Percentiles rank a stretch among this genome's conserved stretches.
These are phyloP conservation scores for Diabrotica undecimpunctata DNA, from an alignment of 1,140 invertebrate genomes.

Conservation along the genomic window DNA sequence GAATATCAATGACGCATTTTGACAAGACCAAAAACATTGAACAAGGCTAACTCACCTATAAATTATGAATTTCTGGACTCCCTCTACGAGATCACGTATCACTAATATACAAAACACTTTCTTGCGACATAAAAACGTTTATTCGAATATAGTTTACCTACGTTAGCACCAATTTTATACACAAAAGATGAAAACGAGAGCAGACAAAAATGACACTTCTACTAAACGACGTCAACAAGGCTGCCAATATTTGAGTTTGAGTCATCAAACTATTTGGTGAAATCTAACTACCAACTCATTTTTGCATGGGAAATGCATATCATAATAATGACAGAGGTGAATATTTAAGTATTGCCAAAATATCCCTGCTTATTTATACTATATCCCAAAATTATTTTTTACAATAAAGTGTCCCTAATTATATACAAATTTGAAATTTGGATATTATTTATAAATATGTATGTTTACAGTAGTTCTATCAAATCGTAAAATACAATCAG, in stretches of 20 bases:
- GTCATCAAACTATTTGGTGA: background rate
- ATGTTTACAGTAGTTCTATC: too few relatives aligned
- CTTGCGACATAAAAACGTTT: conserved; percentile 17
- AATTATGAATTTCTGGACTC: background rate
- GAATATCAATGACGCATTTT: conserved; percentile 20
- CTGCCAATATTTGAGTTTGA: conserved; percentile 10
- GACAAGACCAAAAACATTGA: conserved; percentile 17
- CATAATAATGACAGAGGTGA: too few relatives aligned
- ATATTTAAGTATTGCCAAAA: too few relatives aligned
- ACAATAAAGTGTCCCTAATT: too few relatives aligned
- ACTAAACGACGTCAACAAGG: conserved; percentile 11
- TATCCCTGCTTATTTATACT: too few relatives aligned
- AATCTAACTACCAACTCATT: background rate
- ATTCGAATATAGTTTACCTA: conserved; percentile 11
- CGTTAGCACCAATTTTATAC: conserved; percentile 18
- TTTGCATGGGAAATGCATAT: background rate
- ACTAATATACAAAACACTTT: conserved; percentile 12
- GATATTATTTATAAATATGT: too few relatives aligned
- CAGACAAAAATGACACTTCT: conserved; percentile 18
- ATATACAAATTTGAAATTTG: too few relatives aligned
- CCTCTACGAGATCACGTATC: conserved; percentile 15
- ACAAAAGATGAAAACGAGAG: conserved; percentile 16
- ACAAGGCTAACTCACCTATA: conserved; percentile 12
- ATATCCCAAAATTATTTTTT: too few relatives aligned
- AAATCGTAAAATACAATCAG: too few relatives aligned